Evolutionary conservation across 2,113 vertebrate species (phyloP), one percentile per base, ranked within the genome.

Genomic region (Ctenomys sociabilis): DNA sequence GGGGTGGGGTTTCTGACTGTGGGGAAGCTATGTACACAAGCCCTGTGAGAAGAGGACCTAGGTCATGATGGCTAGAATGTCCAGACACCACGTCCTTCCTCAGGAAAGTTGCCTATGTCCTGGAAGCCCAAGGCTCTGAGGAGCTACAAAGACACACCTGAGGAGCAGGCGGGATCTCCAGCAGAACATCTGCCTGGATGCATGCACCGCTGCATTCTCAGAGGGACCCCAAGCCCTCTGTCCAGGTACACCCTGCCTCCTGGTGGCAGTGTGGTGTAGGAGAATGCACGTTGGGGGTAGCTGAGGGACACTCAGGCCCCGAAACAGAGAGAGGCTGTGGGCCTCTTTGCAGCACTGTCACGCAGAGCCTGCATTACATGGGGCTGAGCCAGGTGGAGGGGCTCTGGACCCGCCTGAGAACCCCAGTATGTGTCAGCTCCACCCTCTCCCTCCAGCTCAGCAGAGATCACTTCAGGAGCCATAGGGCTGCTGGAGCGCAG

Each of bases 361-460:
- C 66, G 14, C 66, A 68, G 66, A 68, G 66, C 66, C 32, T 35
- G 16, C 14, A n/a, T 17, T 17, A 32, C 66, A 35, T 68, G 22
- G 61, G 61, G 61, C 61, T 7, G 32, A 35, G 16, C 32, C 32
- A 19, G 35, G 19, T 8, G 16, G 66, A 70, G 66, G 66, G 66
- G 66, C n/a, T n/a, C n/a, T n/a, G n/a, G n/a, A n/a, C n/a, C n/a
- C n/a, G n/a, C n/a, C n/a, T n/a, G n/a, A n/a, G 16, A 43, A 5
- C 32, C 57, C 22, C 32, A 43, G 84, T 54, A n/a, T 21, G 7
- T 9, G 5, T 28, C 37, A 19, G 8, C 22, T 35, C 35, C 35
- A 3, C 35, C 3, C 1, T 17, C 54, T 3, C 16, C 1, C 35
- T 30, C 7, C 19, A 13, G 37, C 7, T 32, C 12, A n/a, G n/a